Evolutionary conservation across 2,113 vertebrate species (phyloP).

Genomic region (Caracal caracal): DNA sequence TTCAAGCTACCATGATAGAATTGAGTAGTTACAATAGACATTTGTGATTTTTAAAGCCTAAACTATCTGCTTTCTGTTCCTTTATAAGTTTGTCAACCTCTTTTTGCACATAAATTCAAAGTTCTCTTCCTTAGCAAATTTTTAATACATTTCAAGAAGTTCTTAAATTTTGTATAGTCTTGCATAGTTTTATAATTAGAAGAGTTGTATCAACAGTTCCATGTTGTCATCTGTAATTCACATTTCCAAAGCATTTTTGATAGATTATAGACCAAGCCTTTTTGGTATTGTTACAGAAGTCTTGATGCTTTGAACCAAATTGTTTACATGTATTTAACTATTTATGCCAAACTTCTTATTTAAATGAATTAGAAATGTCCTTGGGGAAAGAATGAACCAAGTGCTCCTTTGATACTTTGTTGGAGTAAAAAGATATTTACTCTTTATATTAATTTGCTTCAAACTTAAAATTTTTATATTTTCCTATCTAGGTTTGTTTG

Average conservation of each 20-base stretch:
- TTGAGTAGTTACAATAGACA: background rate
- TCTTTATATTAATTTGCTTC: background rate
- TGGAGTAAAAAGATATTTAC: background rate
- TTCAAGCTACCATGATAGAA: background rate
- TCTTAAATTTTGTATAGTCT: background rate
- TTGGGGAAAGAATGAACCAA: background rate
- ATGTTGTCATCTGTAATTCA: slow-evolving; percentile 44
- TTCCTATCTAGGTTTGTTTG: background rate
- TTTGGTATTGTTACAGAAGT: background rate
- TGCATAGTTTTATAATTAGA: background rate
- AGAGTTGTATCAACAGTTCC: background rate
- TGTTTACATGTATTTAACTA: background rate
- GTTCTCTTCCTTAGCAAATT: background rate
- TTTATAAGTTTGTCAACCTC: background rate
- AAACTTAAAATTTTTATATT: background rate
- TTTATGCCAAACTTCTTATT: background rate
- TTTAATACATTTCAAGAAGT: background rate
- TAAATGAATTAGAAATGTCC: slow-evolving; percentile 19
- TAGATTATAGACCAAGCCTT: background rate
- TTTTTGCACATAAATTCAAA: background rate
- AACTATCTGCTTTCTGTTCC: background rate
- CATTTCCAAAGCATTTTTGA: background rate
- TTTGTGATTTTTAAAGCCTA: background rate
- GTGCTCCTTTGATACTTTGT: background rate
- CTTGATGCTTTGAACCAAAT: background rate